Conservation (phyloP, 2,888 invertebrate species). For the Sinelater perroti region DNA sequence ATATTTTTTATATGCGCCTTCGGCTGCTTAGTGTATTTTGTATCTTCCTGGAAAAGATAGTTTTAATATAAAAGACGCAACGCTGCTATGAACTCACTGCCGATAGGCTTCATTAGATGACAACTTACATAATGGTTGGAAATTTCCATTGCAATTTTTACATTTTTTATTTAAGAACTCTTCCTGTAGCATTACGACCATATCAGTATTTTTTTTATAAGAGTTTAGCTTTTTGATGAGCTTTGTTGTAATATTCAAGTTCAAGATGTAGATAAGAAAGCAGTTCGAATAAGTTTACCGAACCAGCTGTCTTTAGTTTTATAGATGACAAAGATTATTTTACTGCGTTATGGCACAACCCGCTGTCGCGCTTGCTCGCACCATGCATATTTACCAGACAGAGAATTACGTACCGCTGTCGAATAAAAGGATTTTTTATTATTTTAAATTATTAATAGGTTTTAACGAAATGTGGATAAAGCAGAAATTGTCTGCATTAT, state of each 20-base stretch:
- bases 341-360: slow-evolving; percentile 53
- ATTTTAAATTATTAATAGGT: no score
- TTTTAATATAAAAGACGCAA: slow-evolving; percentile 11
- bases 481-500: no score
- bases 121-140: no score
- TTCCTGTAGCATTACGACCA: slow-evolving; percentile 19
- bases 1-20: slow-evolving; percentile 49
- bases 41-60: slow-evolving; percentile 45
- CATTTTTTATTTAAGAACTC: no score
- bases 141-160: no score
- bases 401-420: slow-evolving; percentile 40
- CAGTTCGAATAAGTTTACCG: slow-evolving; percentile 49
- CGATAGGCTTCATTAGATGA: no score
- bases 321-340: slow-evolving; percentile 58
- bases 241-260: slow-evolving; percentile 34
- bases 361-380: slow-evolving; percentile 50
- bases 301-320: slow-evolving; percentile 57
- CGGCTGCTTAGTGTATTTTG: slow-evolving; percentile 48
- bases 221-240: slow-evolving; percentile 48
- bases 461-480: no score
- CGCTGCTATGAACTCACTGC: no score
- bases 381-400: slow-evolving; percentile 47
- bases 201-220: slow-evolving; percentile 39
- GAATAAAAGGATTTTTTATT: no score
- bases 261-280: slow-evolving; percentile 34